Conservation (phyloP, 2,113 vertebrate species). For the Mungos mungo region DNA sequence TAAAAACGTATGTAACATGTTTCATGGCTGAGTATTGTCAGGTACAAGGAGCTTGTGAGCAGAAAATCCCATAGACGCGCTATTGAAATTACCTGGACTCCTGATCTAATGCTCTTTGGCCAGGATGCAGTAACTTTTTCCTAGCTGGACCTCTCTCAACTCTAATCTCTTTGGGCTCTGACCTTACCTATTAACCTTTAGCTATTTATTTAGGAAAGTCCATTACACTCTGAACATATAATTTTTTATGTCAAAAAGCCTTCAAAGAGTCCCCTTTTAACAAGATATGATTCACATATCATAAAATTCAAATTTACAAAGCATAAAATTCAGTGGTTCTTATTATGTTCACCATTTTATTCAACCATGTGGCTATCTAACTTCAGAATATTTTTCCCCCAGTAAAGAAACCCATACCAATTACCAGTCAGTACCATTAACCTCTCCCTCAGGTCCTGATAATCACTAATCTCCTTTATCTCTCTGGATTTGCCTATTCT, state of each 20-base stretch:
- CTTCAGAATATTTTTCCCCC: neutral
- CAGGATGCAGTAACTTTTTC: neutral
- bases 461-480: neutral
- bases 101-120: neutral
- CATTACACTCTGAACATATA: neutral
- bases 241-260: neutral
- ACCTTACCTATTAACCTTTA: neutral
- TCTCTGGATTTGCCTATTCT: neutral
- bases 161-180: neutral
- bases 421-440: neutral
- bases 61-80: slow-evolving; percentile 16
- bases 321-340: neutral
- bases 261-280: neutral
- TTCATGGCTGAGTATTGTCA: neutral
- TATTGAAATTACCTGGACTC: neutral
- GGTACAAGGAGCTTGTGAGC: neutral
- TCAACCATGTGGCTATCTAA: neutral
- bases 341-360: neutral
- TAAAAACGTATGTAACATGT: neutral
- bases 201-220: neutral
- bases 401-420: neutral
- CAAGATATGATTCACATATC: neutral
- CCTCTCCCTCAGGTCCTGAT: no score
- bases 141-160: neutral
- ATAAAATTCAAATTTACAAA: neutral